These are phyloP conservation scores for Pseudeuparius sepicola DNA, from an alignment of 2,888 invertebrate genomes.

Conservation along the genomic window DNA sequence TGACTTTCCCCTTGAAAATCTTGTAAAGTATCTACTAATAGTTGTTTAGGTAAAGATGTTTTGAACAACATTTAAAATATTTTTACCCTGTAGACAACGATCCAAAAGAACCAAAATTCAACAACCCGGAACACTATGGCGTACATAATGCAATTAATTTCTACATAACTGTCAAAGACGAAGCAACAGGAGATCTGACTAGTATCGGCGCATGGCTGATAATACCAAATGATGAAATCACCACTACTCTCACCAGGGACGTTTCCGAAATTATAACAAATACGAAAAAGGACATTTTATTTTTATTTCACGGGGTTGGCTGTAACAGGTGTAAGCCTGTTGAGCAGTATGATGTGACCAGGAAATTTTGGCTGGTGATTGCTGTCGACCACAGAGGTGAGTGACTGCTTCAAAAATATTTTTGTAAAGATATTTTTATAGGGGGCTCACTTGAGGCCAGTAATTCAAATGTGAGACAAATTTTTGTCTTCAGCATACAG, in stretches of 20 bases:
- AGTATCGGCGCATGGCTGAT: constrained; percentile 37
- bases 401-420: no score
- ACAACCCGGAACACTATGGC: constrained; percentile 24
- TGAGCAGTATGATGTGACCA: constrained; percentile 41
- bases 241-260: constrained; percentile 9
- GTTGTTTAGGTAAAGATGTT: no score
- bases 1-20: no score
- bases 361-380: constrained; percentile 63
- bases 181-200: constrained; percentile 38
- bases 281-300: constrained; percentile 21
- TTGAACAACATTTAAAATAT: no score
- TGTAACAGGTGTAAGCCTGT: constrained; percentile 22
- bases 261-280: constrained; percentile 18
- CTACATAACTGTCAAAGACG: constrained; percentile 24
- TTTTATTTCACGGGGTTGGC: constrained; percentile 28
- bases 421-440: no score
- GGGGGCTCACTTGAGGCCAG: no score
- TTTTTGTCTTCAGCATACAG: no score
- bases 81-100: constrained; percentile 23
- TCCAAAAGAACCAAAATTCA: constrained; percentile 25
- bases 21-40: no score
- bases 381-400: constrained; percentile 74
- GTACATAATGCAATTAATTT: constrained; percentile 25
- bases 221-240: constrained; percentile 23
- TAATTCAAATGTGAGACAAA: no score